Conservation (phyloP, 2,888 invertebrate genomes). For the Drosophila greeni region DNA sequence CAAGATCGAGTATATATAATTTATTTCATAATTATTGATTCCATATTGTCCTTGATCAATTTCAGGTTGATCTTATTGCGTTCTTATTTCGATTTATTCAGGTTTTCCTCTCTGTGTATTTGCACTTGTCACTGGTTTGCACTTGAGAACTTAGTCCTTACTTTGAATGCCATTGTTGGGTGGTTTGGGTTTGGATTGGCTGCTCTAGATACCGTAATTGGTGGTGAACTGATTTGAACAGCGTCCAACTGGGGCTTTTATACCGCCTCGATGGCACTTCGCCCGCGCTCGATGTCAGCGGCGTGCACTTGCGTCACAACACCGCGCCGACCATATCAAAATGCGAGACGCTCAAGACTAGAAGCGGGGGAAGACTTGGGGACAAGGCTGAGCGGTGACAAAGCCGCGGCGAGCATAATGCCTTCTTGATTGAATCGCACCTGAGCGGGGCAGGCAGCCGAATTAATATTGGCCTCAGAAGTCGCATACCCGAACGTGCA, state of each 20-base stretch:
- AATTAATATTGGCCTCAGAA: constrained; percentile 72
- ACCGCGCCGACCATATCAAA: constrained; percentile 53
- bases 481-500: constrained; percentile 62
- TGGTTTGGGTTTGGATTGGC: constrained; percentile 44
- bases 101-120: background rate
- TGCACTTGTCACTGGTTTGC: constrained; percentile 27
- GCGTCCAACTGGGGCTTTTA: constrained; percentile 70
- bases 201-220: constrained; percentile 77
- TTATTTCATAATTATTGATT: background rate
- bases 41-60: background rate
- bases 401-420: constrained; percentile 57
- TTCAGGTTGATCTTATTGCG: background rate
- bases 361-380: constrained; percentile 48
- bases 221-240: constrained; percentile 75
- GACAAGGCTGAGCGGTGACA: constrained; percentile 68
- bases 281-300: constrained; percentile 53
- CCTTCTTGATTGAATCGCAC: constrained; percentile 71
- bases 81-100: background rate
- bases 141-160: constrained; percentile 54
- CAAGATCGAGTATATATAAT: background rate
- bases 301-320: constrained; percentile 65
- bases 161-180: constrained; percentile 77
- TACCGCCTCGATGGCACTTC: constrained; percentile 61
- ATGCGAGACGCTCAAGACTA: constrained; percentile 57
- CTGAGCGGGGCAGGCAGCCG: constrained; percentile 52